Conservation (phyloP, 2,888 invertebrate genomes). For the Carcina quercana region DNA sequence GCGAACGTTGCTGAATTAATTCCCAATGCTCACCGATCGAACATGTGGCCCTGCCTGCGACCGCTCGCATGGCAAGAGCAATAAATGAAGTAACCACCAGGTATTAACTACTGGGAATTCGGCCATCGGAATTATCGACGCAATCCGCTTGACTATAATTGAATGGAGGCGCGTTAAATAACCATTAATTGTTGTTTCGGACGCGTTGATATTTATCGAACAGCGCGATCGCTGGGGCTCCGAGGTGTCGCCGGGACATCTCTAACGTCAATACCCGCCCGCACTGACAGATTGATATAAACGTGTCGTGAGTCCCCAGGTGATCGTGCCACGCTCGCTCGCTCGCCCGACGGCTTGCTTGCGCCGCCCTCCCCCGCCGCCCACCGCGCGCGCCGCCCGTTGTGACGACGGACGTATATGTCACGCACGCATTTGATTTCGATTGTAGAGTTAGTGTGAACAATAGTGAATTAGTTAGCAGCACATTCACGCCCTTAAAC, state of each 20-base stretch:
- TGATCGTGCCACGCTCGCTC: conserved; percentile 17
- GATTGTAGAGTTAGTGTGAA: no score
- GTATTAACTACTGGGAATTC: conserved; percentile 58
- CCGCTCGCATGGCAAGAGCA: conserved; percentile 40
- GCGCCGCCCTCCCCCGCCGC: conserved; percentile 31
- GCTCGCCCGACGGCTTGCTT: conserved; percentile 33
- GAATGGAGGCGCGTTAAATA: conserved; percentile 62
- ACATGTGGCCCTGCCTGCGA: conserved; percentile 39
- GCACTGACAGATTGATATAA: conserved; percentile 5
- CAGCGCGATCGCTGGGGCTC: conserved; percentile 27
- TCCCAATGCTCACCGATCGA: conserved; percentile 35
- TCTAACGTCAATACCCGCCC: conserved; percentile 20
- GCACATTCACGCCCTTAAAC: no score
- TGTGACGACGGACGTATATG: conserved; percentile 43
- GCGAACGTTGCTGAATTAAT: conserved; percentile 52
- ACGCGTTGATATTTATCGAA: conserved; percentile 49
- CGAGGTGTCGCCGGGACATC: conserved; percentile 24
- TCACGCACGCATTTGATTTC: conserved; percentile 40
- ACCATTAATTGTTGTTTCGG: conserved; percentile 58
- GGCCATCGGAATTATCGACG: conserved; percentile 53
- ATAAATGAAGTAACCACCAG: conserved; percentile 50
- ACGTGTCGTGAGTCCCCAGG: conserved; percentile 10
- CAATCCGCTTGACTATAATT: conserved; percentile 60
- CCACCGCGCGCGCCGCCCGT: no score
- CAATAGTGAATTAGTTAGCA: no score